Evolutionary conservation across 2,113 vertebrate species (phyloP), one percentile per base, ranked within the genome.

Genomic region (Entelurus aequoreus): DNA sequence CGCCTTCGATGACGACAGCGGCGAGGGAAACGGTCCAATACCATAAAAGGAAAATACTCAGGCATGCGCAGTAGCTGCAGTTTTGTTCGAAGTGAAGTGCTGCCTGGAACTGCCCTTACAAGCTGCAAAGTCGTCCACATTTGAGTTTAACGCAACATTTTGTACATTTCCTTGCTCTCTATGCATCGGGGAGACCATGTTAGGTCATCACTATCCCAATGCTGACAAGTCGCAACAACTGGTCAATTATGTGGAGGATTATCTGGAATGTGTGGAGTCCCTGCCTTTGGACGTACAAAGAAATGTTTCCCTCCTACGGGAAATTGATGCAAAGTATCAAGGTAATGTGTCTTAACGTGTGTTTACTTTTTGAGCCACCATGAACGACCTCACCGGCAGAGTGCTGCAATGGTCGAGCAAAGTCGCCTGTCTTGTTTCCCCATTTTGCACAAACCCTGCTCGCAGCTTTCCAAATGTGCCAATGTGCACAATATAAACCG

Each of bases 181-280:
- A 87, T 90, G 88, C 85, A 79, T 84, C 68, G 69, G 64, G 69
- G 72, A 78, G 76, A 91, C 80, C 60, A 93, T 93, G 92, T 88
- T 93, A 74, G 92, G 91, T 74, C 92, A 92, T 36, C 90, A 91
- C 56, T 87, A 88, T 46, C 82, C 85, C 35, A 86, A 72, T 69
- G 60, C 78, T 74, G 92, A 93, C 63, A 93, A 92, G 88, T 90
- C 93, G 76, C 92, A 95, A 81, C 92, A 95, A 67, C 91, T 96
- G 76, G 90, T 92, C 77, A 91, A 90, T 83, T 97, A 95, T 77
- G 95, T 98, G 92, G 94, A 96, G 87, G 94, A 96, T 88, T 97
- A 98, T 82, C 90, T 98, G 86, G 95, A 97, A 87, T 96, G 95
- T 78, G 94, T 97, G 76, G 95, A 98, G 90, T 94, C 95, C 42